phyloP scores from a whole-genome alignment of 2,113 vertebrate genomes.

The Desmodus rotundus region DNA sequence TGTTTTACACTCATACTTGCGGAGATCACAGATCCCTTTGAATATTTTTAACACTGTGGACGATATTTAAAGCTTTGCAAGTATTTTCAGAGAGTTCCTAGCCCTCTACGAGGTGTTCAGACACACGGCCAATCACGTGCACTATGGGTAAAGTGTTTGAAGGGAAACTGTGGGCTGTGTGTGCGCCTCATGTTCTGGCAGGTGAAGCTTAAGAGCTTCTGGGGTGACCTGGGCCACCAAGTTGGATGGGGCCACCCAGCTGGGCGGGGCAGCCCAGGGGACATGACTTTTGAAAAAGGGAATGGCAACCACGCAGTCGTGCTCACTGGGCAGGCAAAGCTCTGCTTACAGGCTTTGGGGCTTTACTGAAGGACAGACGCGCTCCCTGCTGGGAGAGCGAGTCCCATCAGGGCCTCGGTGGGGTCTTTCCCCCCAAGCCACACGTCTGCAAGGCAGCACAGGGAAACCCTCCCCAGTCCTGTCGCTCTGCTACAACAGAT shows the following conservation, averaged over 20 bases:
- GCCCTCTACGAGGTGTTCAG: background rate
- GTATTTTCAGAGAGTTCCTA: background rate
- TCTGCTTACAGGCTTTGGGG: background rate
- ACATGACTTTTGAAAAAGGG: background rate
- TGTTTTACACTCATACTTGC: background rate
- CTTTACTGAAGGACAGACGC: background rate
- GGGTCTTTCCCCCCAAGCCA: background rate
- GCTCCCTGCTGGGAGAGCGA: background rate
- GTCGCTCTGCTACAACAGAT: background rate
- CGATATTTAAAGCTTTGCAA: background rate
- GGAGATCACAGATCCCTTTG: background rate
- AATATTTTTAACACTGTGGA: background rate
- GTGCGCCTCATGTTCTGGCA: background rate
- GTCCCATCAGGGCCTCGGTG: rapidly evolving
- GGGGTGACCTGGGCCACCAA: background rate
- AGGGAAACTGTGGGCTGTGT: background rate
- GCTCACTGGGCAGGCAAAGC: background rate
- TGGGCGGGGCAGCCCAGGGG: background rate
- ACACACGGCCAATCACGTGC: background rate
- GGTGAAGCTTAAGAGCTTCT: background rate
- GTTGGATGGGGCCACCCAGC: background rate
- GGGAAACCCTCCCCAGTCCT: background rate
- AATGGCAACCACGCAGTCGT: background rate
- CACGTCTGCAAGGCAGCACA: background rate
- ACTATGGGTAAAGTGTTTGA: background rate